Percentiles rank a stretch among this genome's conserved stretches.
These are phyloP conservation scores for Euglossa dilemma DNA, from an alignment of 1,140 invertebrate species.

Conservation along the genomic window DNA sequence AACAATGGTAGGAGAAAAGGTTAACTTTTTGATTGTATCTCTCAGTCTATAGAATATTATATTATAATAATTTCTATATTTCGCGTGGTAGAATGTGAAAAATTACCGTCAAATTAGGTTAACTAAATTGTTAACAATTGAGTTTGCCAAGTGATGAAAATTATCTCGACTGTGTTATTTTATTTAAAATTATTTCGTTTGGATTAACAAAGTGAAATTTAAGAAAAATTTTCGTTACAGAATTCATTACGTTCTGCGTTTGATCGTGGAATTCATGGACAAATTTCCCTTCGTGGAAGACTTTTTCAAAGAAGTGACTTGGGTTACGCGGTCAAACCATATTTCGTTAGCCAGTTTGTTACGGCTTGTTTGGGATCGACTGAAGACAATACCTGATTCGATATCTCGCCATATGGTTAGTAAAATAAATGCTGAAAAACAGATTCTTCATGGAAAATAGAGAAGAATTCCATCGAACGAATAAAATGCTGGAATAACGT, in stretches of 20 bases:
- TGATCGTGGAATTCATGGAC: slow-evolving; percentile 62
- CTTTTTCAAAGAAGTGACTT: slow-evolving; percentile 14
- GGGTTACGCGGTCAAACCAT: slow-evolving; percentile 36
- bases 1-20: too few species aligned
- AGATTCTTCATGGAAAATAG: neutral
- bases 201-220: neutral
- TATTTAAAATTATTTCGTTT: too few species aligned
- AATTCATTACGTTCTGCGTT: slow-evolving; percentile 60
- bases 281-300: slow-evolving; percentile 52
- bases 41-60: too few species aligned
- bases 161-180: too few species aligned
- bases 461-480: neutral
- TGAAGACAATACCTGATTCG: slow-evolving; percentile 48
- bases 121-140: too few species aligned
- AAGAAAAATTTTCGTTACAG: slow-evolving; percentile 19
- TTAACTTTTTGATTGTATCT: too few species aligned
- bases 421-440: neutral
- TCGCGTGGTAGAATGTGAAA: too few species aligned
- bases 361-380: slow-evolving; percentile 53
- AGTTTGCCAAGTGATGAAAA: too few species aligned
- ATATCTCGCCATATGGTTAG: slow-evolving; percentile 50
- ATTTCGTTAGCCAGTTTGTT: slow-evolving; percentile 50
- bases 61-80: too few species aligned
- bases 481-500: neutral
- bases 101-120: too few species aligned